Evolutionary conservation across 1,140 invertebrate genomes (phyloP).

Genomic region (Agrypnia vestita): DNA sequence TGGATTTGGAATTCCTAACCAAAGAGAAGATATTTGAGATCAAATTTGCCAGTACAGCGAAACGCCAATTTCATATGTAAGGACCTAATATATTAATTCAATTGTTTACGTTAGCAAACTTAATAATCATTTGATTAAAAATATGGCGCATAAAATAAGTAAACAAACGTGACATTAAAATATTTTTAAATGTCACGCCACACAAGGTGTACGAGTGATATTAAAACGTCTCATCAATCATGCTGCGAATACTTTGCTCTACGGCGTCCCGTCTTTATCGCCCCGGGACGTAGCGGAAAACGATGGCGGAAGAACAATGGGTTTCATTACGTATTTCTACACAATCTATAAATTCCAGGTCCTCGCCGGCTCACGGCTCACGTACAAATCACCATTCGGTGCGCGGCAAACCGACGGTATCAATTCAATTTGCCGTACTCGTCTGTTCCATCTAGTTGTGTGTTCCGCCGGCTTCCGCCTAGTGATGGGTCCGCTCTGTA

Average conservation of each 20-base stretch:
- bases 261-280: background rate
- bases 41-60: too few relatives aligned
- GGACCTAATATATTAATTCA: too few relatives aligned
- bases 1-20: too few relatives aligned
- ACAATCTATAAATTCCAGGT: constrained; percentile 54
- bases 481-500: too few relatives aligned
- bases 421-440: constrained; percentile 54
- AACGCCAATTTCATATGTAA: too few relatives aligned
- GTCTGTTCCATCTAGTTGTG: constrained; percentile 7
- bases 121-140: too few relatives aligned
- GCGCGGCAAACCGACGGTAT: constrained; percentile 49
- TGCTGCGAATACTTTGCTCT: background rate
- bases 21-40: too few relatives aligned
- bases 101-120: too few relatives aligned
- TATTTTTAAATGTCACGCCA: too few relatives aligned
- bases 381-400: constrained; percentile 51
- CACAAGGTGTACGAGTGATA: too few relatives aligned
- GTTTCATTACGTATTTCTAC: constrained; percentile 53
- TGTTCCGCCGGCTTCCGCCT: background rate
- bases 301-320: constrained; percentile 41
- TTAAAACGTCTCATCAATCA: too few relatives aligned
- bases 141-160: background rate
- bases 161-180: background rate
- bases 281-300: constrained; percentile 28
- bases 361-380: constrained; percentile 17